Base-by-base conservation (phyloP, 2,888 invertebrate species). In the Cantharis flavilabris region DNA sequence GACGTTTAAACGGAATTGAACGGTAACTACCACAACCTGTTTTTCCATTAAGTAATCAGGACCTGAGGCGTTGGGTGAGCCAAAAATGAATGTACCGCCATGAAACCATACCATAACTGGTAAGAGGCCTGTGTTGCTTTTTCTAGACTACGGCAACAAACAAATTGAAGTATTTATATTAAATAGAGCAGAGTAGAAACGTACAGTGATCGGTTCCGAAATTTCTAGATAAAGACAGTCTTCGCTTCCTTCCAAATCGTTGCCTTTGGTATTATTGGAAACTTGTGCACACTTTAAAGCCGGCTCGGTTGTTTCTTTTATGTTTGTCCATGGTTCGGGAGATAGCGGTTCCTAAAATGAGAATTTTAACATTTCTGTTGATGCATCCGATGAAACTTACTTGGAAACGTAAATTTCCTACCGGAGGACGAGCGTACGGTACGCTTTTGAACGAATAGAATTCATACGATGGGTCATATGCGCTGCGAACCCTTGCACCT, bases 31-130 rank as follows among this genome's bases (percentile, higher is more conserved):
- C 11, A 72, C 33, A 20, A 72, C 72, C 4, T 23, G 26, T 65
- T 64, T 64, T 10, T 65, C 62, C 64, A 72, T 64, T 9, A 72
- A 80, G 33, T 72, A 72, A 7, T 72, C 72, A 9, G 72, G 72
- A 18, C 64, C 64, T 33, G 28, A 23, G 1, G 20, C 30, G 30
- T 30, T 20, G 11, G 28, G 63, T 10, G 16, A 9, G 33, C 63
- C 64, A 14, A 30, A 62, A 18, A 62, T 20, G 9, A 64, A 72
- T n/a, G 23, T 30, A n/a, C 72, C 72, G 18, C 72, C 72, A 28
- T 72, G 72, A 33, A 72, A 30, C 72, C 72, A 72, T 2, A 72
- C 65, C 64, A 72, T 72, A 11, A 72, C 72, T 13, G 72, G 65
- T 18, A 67, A 33, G 14, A n/a, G n/a, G n/a, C 26, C 28, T n/a